A percentile compares a stretch with the other conserved stretches of the same genome.
Conservation (phyloP, 1,140 invertebrate species). For the Bombus superbus region DNA sequence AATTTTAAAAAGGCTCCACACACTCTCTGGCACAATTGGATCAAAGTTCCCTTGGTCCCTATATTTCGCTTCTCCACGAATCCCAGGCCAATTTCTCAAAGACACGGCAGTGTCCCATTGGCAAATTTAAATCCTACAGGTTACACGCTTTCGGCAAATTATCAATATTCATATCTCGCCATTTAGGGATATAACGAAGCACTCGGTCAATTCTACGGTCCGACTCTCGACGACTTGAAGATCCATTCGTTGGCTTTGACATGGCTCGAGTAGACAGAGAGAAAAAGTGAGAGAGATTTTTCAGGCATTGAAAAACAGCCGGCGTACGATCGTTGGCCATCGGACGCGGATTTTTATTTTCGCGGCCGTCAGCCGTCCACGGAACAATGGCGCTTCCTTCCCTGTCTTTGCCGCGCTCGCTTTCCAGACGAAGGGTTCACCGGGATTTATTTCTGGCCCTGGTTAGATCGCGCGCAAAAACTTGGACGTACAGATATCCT, state of each 20-base stretch:
- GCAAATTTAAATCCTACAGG: background rate
- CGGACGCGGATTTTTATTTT: constrained; percentile 62
- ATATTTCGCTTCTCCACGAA: background rate
- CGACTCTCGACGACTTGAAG: background rate
- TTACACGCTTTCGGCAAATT: background rate
- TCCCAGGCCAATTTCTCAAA: background rate
- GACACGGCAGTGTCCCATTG: too few relatives aligned
- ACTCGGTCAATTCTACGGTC: background rate
- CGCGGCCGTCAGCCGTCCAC: constrained; percentile 56
- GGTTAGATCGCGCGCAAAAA: constrained; percentile 50
- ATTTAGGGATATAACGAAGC: background rate
- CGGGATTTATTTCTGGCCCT: constrained; percentile 63
- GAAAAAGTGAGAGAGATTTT: background rate
- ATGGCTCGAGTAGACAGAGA: background rate
- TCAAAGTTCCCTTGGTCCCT: background rate
- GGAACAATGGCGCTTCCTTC: constrained; percentile 59
- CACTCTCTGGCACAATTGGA: background rate
- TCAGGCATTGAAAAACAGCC: constrained; percentile 4
- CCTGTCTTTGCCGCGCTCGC: constrained; percentile 49
- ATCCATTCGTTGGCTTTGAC: constrained; percentile 6
- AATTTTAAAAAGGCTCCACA: background rate
- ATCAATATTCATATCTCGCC: constrained; percentile 8
- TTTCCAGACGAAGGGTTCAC: constrained; percentile 61
- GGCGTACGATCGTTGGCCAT: constrained; percentile 24
- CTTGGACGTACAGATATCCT: constrained; percentile 54